phyloP scores from a whole-genome alignment of 2,888 invertebrate genomes.

The Drosophila sordidapex region DNA sequence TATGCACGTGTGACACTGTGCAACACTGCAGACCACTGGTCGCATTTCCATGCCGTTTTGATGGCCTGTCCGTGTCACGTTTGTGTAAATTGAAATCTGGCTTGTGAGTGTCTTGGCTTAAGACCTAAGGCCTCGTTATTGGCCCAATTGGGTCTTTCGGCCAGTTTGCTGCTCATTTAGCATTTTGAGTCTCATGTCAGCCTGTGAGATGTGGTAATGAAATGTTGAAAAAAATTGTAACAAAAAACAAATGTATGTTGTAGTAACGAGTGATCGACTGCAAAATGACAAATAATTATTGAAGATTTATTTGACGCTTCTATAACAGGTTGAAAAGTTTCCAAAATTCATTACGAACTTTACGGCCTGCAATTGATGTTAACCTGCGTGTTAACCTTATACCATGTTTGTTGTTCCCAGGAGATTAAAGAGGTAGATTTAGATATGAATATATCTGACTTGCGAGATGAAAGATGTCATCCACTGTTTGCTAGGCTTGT shows the following conservation, averaged over 20 bases:
- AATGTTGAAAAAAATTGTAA: constrained; percentile 34
- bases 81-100: constrained; percentile 70
- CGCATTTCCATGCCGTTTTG: constrained; percentile 45
- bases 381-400: not conserved
- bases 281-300: not conserved
- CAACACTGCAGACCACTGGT: constrained; percentile 30
- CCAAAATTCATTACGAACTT: not conserved
- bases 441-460: not conserved
- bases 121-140: constrained; percentile 28
- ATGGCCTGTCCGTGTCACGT: constrained; percentile 70
- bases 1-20: constrained; percentile 48
- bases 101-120: not conserved
- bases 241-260: not conserved
- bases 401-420: not conserved
- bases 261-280: not conserved
- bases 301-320: not conserved
- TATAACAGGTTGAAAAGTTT: not conserved
- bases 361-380: not conserved
- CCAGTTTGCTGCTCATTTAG: constrained; percentile 57
- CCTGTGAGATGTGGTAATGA: constrained; percentile 58
- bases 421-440: not conserved
- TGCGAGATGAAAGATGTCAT: not conserved
- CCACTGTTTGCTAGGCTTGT: not conserved
- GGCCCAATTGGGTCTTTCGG: constrained; percentile 27
- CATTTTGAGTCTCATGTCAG: constrained; percentile 62